Evolutionary conservation across 92 coral and sea anemone species (phyloP).

Genomic region (Desmophyllum pertusum): DNA sequence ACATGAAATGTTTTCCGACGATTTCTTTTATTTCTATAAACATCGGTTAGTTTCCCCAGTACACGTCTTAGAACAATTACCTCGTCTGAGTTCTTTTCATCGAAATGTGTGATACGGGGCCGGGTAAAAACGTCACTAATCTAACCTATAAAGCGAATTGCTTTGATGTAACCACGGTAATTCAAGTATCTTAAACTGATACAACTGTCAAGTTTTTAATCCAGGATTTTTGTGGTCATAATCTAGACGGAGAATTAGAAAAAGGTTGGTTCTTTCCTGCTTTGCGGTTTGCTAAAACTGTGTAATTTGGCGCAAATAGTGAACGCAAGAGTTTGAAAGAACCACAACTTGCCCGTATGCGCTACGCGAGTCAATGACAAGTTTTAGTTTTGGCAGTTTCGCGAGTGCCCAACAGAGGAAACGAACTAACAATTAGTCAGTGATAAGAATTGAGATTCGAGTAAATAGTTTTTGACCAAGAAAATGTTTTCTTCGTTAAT

Average conservation of each 20-base stretch:
- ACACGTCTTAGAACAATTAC: too few relatives aligned
- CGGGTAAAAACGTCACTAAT: neutral
- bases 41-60: too few relatives aligned
- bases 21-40: neutral
- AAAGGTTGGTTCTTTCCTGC: neutral
- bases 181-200: neutral
- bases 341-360: neutral
- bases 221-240: conserved; percentile 16
- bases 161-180: neutral
- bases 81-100: too few relatives aligned
- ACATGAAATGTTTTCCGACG: neutral
- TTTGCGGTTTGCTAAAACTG: neutral
- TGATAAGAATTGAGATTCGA: neutral
- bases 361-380: neutral
- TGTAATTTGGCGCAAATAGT: neutral
- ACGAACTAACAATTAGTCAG: neutral
- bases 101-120: too few relatives aligned
- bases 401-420: neutral
- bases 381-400: neutral
- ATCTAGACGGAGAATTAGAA: neutral
- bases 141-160: neutral
- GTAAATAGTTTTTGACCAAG: neutral
- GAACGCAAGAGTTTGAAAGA: neutral
- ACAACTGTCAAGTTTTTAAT: neutral
- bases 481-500: neutral